These are phyloP conservation scores for Eupsilia transversa DNA, from an alignment of 2,888 invertebrate genomes.

Conservation along the genomic window DNA sequence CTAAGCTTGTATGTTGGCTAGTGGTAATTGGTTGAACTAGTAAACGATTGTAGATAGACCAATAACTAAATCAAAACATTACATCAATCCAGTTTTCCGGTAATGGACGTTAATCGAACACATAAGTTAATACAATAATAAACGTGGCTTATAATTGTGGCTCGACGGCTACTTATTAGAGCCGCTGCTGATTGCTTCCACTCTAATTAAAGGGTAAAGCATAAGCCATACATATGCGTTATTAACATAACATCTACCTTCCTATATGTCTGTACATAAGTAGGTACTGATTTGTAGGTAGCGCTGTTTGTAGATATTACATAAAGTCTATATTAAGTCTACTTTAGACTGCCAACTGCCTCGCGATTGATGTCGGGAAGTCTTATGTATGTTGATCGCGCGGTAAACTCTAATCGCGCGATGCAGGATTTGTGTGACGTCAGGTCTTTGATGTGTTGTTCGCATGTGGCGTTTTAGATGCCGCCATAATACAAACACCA, in stretches of 20 bases:
- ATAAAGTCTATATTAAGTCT: neutral
- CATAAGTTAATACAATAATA: neutral
- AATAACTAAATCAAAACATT: neutral
- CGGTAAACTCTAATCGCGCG: no score
- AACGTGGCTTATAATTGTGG: neutral
- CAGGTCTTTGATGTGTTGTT: no score
- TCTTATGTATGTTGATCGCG: no score
- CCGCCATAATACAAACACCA: no score
- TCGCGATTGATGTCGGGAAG: no score
- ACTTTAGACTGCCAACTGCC: no score
- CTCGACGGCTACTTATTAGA: constrained; percentile 22
- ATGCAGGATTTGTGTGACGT: no score
- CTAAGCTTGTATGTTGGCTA: neutral
- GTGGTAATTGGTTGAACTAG: neutral
- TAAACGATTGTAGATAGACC: neutral
- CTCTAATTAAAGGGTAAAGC: constrained; percentile 43
- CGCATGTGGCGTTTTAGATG: no score
- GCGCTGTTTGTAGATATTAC: no score
- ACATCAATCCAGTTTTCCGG: neutral
- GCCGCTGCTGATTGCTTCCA: constrained; percentile 29
- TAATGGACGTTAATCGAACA: neutral
- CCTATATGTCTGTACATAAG: neutral
- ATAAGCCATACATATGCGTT: constrained; percentile 40
- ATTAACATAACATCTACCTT: constrained; percentile 3
- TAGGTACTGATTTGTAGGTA: neutral